Base-by-base conservation (phyloP, 2,888 invertebrate genomes). In the Epinotia demarniana region DNA sequence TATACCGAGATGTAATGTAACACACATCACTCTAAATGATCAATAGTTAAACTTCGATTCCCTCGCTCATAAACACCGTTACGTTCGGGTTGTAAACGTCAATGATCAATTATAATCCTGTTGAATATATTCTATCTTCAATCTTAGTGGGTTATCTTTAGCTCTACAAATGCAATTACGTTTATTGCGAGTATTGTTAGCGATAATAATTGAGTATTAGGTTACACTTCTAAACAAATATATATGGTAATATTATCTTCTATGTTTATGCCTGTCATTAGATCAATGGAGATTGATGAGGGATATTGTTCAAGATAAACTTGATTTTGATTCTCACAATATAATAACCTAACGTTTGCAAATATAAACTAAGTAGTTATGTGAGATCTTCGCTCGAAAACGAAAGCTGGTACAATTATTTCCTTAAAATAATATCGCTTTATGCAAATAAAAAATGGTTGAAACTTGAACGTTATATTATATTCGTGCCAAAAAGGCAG, bases 11-110 rank as follows among this genome's bases (percentile, higher is more conserved):
- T 53, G n/a, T 43, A 61, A 61, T 49, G n/a, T 43, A 62, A 62
- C n/a, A 62, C 23, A 33, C 33, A n/a, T 63, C 55, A 74, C 63
- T 13, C 9, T 18, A 53, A 27, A 8, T 9, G n/a, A 43, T 58
- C 39, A 18, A 49, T 61, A 19, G 53, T 43, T 39, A 18, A 49
- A 70, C 39, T 69, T 74, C 12, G 23, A 74, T 70, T 64, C 63
- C 63, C 49, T 1, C 0, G 63, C 69, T 49, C 58, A 58, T 70
- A 49, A 63, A 63, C 16, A 43, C 57, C 11, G 16, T 62, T 43
- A 63, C n/a, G 18, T n/a, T 53, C 6, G 61, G 27, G 33, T 11
- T 61, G 66, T 55, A n/a, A 66, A 27, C n/a, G 55, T 73, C 66
- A 60, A 19, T 16, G 23, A 68, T 62, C 61, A 73, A 73, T 68